phyloP scores from a whole-genome alignment of 2,113 vertebrate species.

The Gymnogyps californianus region DNA sequence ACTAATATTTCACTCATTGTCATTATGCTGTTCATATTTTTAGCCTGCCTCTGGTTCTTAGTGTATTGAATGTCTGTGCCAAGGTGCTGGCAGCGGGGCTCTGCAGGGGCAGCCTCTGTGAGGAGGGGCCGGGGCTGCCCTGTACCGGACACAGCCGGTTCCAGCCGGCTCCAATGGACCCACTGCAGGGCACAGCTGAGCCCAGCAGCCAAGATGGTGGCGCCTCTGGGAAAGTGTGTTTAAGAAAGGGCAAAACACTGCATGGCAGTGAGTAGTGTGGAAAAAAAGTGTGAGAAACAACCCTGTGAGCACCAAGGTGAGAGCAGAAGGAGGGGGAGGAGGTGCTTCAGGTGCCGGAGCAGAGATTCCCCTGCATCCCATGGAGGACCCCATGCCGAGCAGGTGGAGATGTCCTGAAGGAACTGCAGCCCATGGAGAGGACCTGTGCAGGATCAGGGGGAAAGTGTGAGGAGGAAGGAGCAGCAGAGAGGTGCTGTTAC shows the following conservation, averaged over 20 bases:
- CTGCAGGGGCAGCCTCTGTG: background rate
- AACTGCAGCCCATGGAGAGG: background rate
- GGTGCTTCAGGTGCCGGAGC: background rate
- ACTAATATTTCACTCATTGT: background rate
- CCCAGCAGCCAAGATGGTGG: no score
- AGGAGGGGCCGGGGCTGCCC: no score
- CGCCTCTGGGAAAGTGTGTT: background rate
- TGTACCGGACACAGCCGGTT: no score
- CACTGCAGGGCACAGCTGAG: no score
- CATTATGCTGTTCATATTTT: background rate
- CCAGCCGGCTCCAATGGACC: no score
- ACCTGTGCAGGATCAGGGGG: background rate
- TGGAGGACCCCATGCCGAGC: background rate
- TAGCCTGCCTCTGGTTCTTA: background rate
- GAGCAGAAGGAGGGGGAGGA: background rate
- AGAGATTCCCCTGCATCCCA: background rate
- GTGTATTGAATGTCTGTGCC: background rate
- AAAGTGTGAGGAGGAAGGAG: background rate
- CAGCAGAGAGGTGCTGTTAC: background rate
- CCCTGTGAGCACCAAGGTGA: background rate
- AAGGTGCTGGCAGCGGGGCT: accelerated
- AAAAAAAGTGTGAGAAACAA: background rate
- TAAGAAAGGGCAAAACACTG: background rate
- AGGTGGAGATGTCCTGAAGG: background rate
- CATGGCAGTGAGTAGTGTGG: background rate